Base-by-base conservation (phyloP, 2,888 invertebrate genomes). In the Chrysopilus asiliformis region DNA sequence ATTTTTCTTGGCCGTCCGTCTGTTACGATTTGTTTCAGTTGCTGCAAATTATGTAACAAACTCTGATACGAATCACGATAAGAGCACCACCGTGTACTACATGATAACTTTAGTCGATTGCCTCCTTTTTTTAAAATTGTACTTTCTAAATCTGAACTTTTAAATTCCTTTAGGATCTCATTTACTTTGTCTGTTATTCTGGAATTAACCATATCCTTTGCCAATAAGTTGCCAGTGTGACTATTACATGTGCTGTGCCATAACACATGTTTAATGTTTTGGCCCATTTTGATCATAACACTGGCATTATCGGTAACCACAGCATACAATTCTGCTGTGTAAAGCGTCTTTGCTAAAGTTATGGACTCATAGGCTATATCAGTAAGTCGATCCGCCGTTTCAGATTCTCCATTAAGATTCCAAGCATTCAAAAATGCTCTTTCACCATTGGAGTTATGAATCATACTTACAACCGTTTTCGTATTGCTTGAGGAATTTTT, bases 51-150 rank as follows among this genome's bases (percentile, higher is more conserved):
- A 20, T 26, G 20, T 10, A 34, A 13, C 22, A 18, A 39, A 24
- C 34, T 34, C 15, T 18, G 22, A 12, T 34, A 39, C 9, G 39
- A 29, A 16, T 39, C 39, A 7, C 39, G 39, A 27, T 34, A 34
- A 9, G 39, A 34, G 5, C 34, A 39, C 34, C 34, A 39, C 14
- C 34, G 29, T 14, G 22, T 31, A 18, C 19, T 20, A 15, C 28
- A 14, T 15, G 39, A 31, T 18, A 39, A 13, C 6, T 34, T 14
- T 10, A 39, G 18, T 12, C 34, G 34, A 12, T 12, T 25, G 1
- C 29, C 33, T n/a, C 28, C 29, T n/a, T 20, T 24, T 18, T 38
- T 30, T 9, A 38, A 24, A 16, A 38, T 38, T 17, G 16, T 8
- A 22, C 13, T 10, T 22, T 36, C 36, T 4, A 19, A 12, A 4